phyloP scores from a whole-genome alignment of 37 sponge, comb jelly and placozoan species.

The Haliclona indistincta region DNA sequence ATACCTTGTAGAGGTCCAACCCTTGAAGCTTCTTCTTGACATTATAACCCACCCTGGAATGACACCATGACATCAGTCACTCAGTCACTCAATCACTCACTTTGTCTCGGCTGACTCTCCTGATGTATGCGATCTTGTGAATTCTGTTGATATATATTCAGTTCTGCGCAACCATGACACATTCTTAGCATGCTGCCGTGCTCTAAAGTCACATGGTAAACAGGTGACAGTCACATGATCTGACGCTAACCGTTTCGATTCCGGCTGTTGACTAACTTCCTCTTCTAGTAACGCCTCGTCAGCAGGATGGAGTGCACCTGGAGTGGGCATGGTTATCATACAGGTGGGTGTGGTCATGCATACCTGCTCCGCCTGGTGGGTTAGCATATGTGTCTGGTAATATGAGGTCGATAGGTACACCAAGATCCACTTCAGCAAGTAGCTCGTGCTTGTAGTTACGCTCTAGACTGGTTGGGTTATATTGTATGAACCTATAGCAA shows the following conservation, averaged over 20 bases:
- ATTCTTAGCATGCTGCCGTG: slow-evolving; percentile 83
- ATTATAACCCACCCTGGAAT: slow-evolving; percentile 85
- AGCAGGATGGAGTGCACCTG: slow-evolving; percentile 67
- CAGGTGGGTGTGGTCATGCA: slow-evolving; percentile 11
- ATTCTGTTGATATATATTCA: slow-evolving; percentile 98
- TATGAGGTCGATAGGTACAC: slow-evolving; percentile 92
- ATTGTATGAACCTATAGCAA: slow-evolving; percentile 84
- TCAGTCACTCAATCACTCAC: slow-evolving; percentile 28
- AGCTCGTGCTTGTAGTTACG: slow-evolving; percentile 94
- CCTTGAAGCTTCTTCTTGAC: slow-evolving; percentile 94
- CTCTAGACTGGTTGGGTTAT: slow-evolving; percentile 95
- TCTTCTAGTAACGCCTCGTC: slow-evolving; percentile 95
- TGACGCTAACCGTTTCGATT: slow-evolving; percentile 71
- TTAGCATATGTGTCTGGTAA: slow-evolving; percentile 73
- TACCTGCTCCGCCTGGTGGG: slow-evolving; percentile 14
- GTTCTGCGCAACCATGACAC: slow-evolving; percentile 96
- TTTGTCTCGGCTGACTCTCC: slow-evolving; percentile 90
- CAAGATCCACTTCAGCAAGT: slow-evolving; percentile 94
- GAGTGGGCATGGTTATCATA: too few species aligned
- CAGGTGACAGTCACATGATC: background rate
- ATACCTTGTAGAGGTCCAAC: slow-evolving; percentile 90
- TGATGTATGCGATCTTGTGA: slow-evolving; percentile 72
- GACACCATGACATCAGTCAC: background rate
- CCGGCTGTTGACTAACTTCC: slow-evolving; percentile 75
- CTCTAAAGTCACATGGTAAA: slow-evolving; percentile 16